phyloP scores from a whole-genome alignment of 1,140 invertebrate species.

The Triops longicaudatus region DNA sequence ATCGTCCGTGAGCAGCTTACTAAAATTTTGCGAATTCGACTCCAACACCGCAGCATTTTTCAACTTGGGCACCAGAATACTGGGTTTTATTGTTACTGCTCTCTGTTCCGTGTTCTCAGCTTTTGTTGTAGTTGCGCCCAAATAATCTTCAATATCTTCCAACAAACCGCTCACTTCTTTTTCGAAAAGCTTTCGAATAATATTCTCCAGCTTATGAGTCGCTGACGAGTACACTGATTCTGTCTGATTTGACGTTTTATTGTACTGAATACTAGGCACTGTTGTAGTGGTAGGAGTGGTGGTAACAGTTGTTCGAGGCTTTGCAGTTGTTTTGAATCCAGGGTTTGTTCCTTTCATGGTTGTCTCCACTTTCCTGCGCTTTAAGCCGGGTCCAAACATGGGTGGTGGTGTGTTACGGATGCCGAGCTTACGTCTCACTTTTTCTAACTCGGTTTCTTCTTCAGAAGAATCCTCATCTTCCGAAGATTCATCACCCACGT shows the following conservation, averaged over 20 bases:
- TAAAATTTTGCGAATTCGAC: background rate
- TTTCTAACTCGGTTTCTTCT: slow-evolving; percentile 23
- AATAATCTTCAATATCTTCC: slow-evolving; percentile 25
- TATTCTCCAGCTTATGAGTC: slow-evolving; percentile 18
- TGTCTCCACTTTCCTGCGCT: background rate
- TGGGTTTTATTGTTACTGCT: background rate
- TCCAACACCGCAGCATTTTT: background rate
- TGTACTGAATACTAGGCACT: background rate
- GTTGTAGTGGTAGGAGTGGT: background rate
- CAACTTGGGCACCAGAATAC: background rate
- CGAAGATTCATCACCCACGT: slow-evolving; percentile 66
- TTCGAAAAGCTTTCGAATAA: slow-evolving; percentile 23
- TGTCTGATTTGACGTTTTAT: background rate
- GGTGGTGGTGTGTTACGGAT: slow-evolving; percentile 29
- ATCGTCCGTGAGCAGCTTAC: background rate
- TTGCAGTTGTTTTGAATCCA: slow-evolving; percentile 8
- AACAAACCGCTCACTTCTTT: slow-evolving; percentile 23
- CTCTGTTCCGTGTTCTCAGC: background rate
- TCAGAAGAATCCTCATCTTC: slow-evolving; percentile 50
- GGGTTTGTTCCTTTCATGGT: background rate
- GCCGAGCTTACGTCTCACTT: background rate
- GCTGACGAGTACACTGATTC: background rate
- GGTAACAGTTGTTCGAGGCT: background rate
- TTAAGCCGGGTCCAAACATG: slow-evolving; percentile 20
- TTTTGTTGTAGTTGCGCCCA: background rate